Base-by-base conservation (phyloP, 2,113 vertebrate species). In the Raphicerus campestris region DNA sequence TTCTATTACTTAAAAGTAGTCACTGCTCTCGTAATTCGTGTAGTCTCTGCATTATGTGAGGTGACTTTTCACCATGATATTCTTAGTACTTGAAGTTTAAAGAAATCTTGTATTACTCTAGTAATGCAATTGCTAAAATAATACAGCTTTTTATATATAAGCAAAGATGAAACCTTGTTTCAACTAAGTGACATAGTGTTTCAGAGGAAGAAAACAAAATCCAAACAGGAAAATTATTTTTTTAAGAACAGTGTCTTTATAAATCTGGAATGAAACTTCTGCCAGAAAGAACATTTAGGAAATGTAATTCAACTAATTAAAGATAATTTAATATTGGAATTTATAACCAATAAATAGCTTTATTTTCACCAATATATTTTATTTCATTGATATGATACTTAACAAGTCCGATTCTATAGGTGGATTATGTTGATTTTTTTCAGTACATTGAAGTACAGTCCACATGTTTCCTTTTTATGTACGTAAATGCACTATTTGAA, bases 261-360 rank as follows among this genome's bases (percentile, higher is more conserved):
- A 94, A 96, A 87, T 91, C 17, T 96, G 75, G 42, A 92, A 91
- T 49, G 73, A 94, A 93, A 91, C 77, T 91, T 83, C 14, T 77
- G 92, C 47, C 15, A 47, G 55, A 93, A 95, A 97, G 89, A 84
- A 60, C 35, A 87, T 89, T 89, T 89, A 92, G 70, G 35, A 81
- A 90, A 86, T 58, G 56, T 58, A 58, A 58, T 58, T 58, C 56
- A 58, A 11, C 56, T 58, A 58, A 58, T 58, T 58, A 58, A 26
- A 88, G 24, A 63, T 82, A 19, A 92, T 82, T 91, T 97, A 94
- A 80, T 92, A 55, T 93, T 92, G 80, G 35, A 47, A 42, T 87
- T 32, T 90, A 73, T 81, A 95, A 90, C 45, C 51, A 85, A 39
- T 58, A 82, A 60, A 45, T 87, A 89, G 51, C 32, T 96, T 91